phyloP scores from a whole-genome alignment of 2,888 invertebrate species.

The Acleris literana region DNA sequence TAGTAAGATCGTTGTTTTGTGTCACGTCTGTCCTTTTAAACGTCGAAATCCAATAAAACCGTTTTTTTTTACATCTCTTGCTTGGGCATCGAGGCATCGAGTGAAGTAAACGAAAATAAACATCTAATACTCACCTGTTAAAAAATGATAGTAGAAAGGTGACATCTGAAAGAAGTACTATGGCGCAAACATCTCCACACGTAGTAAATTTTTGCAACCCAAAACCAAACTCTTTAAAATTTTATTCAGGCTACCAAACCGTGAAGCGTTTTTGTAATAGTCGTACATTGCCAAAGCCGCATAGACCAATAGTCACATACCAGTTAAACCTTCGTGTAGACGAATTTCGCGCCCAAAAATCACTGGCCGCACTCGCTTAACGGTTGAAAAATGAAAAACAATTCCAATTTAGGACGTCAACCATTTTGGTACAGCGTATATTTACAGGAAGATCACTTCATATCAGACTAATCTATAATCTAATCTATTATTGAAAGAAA shows the following conservation, averaged over 20 bases:
- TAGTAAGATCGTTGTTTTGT: not conserved
- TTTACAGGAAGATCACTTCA: not conserved
- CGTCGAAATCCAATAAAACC: no score
- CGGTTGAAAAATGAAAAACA: constrained; percentile 77
- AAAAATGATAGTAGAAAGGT: no score
- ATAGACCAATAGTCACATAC: constrained; percentile 23
- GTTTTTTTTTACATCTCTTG: no score
- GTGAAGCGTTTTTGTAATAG: constrained; percentile 3
- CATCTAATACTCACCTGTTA: no score
- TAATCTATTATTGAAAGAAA: not conserved
- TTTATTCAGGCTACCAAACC: not conserved
- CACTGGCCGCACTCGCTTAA: constrained; percentile 66
- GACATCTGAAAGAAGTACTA: no score
- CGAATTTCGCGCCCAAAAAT: constrained; percentile 47
- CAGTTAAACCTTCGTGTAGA: constrained; percentile 27
- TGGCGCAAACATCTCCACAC: no score
- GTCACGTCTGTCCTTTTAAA: no score
- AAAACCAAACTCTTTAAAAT: no score
- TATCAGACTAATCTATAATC: not conserved
- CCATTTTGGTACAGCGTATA: constrained; percentile 10
- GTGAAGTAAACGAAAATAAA: no score
- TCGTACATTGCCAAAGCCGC: constrained; percentile 9
- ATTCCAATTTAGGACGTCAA: constrained; percentile 78
- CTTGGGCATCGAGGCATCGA: no score
- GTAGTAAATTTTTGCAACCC: no score